A percentile compares a stretch with the other conserved stretches of the same genome.
Evolutionary conservation across 2,113 vertebrate genomes (phyloP).

Genomic region (Sylvietta virens): DNA sequence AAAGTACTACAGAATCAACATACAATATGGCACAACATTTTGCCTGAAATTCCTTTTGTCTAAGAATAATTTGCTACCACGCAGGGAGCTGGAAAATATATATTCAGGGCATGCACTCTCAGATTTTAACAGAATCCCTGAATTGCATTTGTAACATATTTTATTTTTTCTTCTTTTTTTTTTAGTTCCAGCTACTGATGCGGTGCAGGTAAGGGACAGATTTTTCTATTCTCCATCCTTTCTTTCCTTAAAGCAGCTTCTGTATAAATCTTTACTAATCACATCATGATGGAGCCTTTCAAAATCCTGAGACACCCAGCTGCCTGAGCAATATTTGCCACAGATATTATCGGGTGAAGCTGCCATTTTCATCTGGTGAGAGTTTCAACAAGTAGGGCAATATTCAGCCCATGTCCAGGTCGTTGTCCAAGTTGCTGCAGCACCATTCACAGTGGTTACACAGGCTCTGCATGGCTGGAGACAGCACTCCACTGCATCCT

Average conservation of each 20-base stretch:
- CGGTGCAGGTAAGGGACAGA: neutral
- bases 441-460: neutral
- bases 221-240: neutral
- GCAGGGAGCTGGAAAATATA: neutral
- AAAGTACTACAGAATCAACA: neutral
- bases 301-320: neutral
- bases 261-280: conserved; percentile 16
- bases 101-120: neutral
- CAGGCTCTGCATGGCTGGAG: neutral
- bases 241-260: neutral
- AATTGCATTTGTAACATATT: neutral
- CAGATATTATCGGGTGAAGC: neutral
- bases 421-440: neutral
- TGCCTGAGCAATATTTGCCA: neutral
- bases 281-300: neutral
- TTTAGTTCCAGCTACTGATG: neutral
- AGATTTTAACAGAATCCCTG: neutral
- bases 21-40: neutral
- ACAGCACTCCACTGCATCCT: neutral
- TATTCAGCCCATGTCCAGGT: neutral
- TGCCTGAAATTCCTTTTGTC: neutral
- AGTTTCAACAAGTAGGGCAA: neutral
- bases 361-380: neutral
- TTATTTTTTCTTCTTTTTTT: neutral
- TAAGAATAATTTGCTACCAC: neutral